Base-by-base conservation (phyloP, 2,797 vertebrate species). In the Rhinophrynus dorsalis region DNA sequence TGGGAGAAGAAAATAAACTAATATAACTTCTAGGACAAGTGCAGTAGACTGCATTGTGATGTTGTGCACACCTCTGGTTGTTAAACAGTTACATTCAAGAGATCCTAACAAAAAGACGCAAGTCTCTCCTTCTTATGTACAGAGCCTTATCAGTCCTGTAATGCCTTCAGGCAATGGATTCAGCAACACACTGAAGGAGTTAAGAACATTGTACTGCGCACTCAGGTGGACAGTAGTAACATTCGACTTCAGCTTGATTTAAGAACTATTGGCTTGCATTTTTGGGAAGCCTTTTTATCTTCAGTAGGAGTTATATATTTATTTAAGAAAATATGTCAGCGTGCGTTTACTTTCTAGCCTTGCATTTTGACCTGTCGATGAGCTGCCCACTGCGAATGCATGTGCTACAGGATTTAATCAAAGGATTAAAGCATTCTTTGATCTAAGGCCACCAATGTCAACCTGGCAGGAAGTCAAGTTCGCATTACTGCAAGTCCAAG, bases 401-500 rank as follows among this genome's bases (percentile, higher is more conserved):
- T 57, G 60, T 51, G 54, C 68, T 65, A 51, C 52, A 51, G 61
- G 54, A 72, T 72, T 72, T 72, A 72, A 72, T 65, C 61, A 72
- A 58, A 72, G 45, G 54, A 72, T 65, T 65, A 58, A 65, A 40
- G 33, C 30, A 30, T 6, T 11, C 44, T 72, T 72, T 72, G 60
- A 59, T 72, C 61, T 50, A 21, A 40, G 60, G 60, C 38, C 68
- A 57, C 42, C 60, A 50, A 23, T 64, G 45, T 71, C 50, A 72
- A 38, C 52, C 47, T 72, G 69, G 69, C 61, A 72, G 18, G 54
- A 23, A 47, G 32, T 72, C 61, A 59, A 44, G 45, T 50, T 51
- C 42, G 59, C 24, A 65, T 58, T 57, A 50, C 42, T 56, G 50
- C 15, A 57, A 51, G 52, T 33, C 33, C 54, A 29, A 44, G 35